Evolutionary conservation across 23 tunicate species (phyloP).

Genomic region (Trididemnum miniatum): DNA sequence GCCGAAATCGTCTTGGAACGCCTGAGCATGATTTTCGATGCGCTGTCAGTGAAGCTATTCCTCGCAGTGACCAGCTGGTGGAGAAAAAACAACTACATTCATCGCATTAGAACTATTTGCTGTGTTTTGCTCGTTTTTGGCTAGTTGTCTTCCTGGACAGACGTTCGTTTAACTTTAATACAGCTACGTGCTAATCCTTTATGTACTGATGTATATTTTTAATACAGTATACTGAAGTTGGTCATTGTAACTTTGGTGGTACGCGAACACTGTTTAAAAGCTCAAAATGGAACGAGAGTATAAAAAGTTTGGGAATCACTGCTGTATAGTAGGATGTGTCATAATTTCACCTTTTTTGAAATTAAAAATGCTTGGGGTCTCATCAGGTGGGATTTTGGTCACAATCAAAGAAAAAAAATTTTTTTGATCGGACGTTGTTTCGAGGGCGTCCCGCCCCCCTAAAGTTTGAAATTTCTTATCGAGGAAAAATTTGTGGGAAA

Average conservation of each 20-base stretch:
- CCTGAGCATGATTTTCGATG: conserved; percentile 71
- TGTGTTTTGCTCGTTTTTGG: conserved; percentile 41
- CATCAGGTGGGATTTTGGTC: no score
- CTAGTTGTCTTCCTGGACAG: conserved; percentile 24
- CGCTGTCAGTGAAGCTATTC: conserved; percentile 65
- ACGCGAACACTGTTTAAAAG: conserved; percentile 51
- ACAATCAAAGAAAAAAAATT: no score
- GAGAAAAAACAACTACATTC: conserved; percentile 63
- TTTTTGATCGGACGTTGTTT: no score
- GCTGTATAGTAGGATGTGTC: no score
- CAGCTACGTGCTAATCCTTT: conserved; percentile 18
- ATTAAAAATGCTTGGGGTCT: no score
- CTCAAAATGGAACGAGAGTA: conserved; percentile 52
- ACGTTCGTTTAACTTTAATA: conserved; percentile 28
- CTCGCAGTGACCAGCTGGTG: conserved; percentile 64
- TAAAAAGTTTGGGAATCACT: conserved; percentile 59
- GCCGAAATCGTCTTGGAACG: conserved; percentile 50
- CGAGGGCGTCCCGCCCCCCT: no score
- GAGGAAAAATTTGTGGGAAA: no score
- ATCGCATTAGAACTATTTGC: conserved; percentile 49
- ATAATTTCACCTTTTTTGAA: no score
- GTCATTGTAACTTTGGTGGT: conserved; percentile 47
- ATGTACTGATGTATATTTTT: conserved; percentile 13
- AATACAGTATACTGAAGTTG: background rate
- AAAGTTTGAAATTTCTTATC: no score